phyloP scores from a whole-genome alignment of 2,888 invertebrate genomes.

The Therioaphis trifolii region DNA sequence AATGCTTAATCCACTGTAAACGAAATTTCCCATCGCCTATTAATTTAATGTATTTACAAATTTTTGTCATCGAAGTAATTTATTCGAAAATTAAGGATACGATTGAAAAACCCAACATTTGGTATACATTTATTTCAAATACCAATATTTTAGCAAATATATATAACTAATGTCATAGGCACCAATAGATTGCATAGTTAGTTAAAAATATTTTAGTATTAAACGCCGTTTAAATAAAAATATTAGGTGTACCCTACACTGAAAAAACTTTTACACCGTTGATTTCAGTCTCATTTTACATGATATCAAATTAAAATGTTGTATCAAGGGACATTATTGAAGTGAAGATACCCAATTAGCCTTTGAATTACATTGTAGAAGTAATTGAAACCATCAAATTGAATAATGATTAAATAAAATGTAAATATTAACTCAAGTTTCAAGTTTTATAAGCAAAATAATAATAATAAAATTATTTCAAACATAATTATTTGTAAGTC shows the following conservation, averaged over 20 bases:
- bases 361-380: constrained; percentile 21
- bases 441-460: neutral
- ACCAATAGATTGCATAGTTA: no score
- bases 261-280: neutral
- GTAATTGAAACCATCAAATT: constrained; percentile 15
- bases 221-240: neutral
- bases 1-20: no score
- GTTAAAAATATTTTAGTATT: no score
- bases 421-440: neutral
- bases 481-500: neutral
- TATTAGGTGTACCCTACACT: no score
- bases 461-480: neutral
- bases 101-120: no score
- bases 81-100: no score
- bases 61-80: no score
- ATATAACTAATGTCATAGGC: no score
- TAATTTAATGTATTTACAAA: no score
- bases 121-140: no score
- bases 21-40: no score
- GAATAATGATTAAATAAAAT: constrained; percentile 22
- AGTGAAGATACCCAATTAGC: constrained; percentile 29
- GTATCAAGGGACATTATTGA: neutral
- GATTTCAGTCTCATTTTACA: constrained; percentile 11
- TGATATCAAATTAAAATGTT: constrained; percentile 28
- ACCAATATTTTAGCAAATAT: no score